Evolutionary conservation across 2,888 invertebrate genomes (phyloP), one percentile per base, ranked within the genome.

Genomic region (Pharmacophagus antenor): DNA sequence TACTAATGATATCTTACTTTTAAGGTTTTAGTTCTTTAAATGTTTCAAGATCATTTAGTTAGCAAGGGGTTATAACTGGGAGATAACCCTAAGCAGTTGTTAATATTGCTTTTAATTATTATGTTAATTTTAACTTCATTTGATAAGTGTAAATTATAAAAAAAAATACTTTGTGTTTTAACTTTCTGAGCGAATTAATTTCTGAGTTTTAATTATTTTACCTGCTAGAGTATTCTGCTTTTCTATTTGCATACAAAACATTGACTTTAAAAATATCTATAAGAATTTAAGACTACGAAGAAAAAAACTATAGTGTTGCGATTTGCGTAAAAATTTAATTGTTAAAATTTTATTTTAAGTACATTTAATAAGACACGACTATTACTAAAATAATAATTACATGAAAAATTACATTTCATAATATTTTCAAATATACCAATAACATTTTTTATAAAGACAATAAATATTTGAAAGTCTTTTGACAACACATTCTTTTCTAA

Each of bases 381-480:
- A n/a, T n/a, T n/a, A n/a, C n/a, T n/a, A n/a, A 37, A 37, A 37
- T 37, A n/a, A 37, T n/a, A 37, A 37, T 37, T n/a, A 23, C 10
- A 50, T 25, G 12, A 18, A 12, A 27, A 8, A 17, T 50, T 50
- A 50, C 5, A 27, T 7, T 27, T 10, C 27, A 10, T 27, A 27
- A 27, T 7, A 27, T 27, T 27, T 44, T 10, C 10, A 44, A 44
- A 20, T n/a, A 44, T 44, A 44, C 15, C 2, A 20, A 18, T 44
- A 44, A 44, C 10, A 7, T 44, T 18, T 27, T 44, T 44, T 44
- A 37, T 15, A 37, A n/a, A n/a, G 4, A 37, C n/a, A n/a, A 37
- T 37, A 37, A 37, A 37, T 37, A 37, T 37, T 37, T 37, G 37
- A 37, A 37, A n/a, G 37, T 37, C 37, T 37, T 37, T 37, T 37